Evolutionary conservation across 2,113 vertebrate species (phyloP), one percentile per base, ranked within the genome.

Genomic region (Vireo altiloquus): DNA sequence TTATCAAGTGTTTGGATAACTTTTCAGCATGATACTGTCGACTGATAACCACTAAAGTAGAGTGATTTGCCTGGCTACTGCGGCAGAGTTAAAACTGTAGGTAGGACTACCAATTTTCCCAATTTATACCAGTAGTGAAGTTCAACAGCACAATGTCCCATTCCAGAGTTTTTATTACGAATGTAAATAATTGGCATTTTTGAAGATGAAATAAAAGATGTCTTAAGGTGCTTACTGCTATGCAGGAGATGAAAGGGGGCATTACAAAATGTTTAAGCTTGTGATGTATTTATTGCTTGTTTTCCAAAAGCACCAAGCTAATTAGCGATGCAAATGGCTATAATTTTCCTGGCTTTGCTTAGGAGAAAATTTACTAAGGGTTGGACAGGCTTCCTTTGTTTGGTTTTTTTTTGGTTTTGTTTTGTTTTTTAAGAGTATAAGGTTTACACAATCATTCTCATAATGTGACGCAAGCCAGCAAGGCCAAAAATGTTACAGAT

Each of bases 361-460:
- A 97, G 97, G 95, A 97, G 96, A 95, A 95, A 94, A 96, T 89
- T 96, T 96, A 95, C 92, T 90, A 92, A 97, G 92, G 87, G 94
- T 88, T 97, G 95, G 96, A 96, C 96, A 91, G 94, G 95, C 96
- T 97, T 97, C 94, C 82, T 92, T 97, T 97, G 94, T 94, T 94
- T 79, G 31, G 57, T 35, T 21, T 64, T 42, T 60, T 42, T 49
- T 61, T 50, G 53, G 44, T 75, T 95, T 90, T 72, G 22, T 74
- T 94, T 97, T 96, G 78, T 95, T 97, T 97, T 96, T 97, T 98
- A 98, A 97, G 97, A 98, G 97, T 98, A 97, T 97, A 98, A 97
- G 97, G 98, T 98, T 98, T 98, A 98, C 98, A 98, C 98, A 98
- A 97, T 98, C 97, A 97, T 98, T 98, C 96, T 98, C 98, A 98